These are phyloP conservation scores for Acanthopagrus latus DNA, from an alignment of 2,797 vertebrate genomes.

Conservation along the genomic window DNA sequence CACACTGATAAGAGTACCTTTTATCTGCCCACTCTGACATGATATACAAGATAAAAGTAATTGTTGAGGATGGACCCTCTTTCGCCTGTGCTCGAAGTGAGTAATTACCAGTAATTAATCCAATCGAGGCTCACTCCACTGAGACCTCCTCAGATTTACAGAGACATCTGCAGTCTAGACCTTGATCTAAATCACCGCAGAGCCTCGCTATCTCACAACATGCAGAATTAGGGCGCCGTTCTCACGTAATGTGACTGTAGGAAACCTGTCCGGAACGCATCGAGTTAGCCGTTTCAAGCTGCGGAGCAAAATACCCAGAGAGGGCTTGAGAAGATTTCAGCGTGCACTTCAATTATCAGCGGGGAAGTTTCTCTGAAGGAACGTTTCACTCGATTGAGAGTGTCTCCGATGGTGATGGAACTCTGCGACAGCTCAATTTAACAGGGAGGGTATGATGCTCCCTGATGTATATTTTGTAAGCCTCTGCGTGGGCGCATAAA, in stretches of 20 bases:
- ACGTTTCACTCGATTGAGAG: conserved; percentile 50
- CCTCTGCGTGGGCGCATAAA: conserved; percentile 56
- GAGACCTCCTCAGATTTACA: conserved; percentile 72
- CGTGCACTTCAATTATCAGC: conserved; percentile 65
- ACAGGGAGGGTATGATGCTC: conserved; percentile 50
- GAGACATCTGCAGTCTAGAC: conserved; percentile 68
- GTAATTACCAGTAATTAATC: conserved; percentile 80
- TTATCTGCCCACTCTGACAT: conserved; percentile 64
- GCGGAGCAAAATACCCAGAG: conserved; percentile 47
- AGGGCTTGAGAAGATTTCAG: conserved; percentile 48
- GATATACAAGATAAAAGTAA: conserved; percentile 75
- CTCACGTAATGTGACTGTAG: conserved; percentile 30
- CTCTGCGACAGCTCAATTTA: conserved; percentile 68
- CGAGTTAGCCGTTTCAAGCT: conserved; percentile 40
- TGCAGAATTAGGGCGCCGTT: conserved; percentile 46
- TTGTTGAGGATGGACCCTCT: conserved; percentile 63
- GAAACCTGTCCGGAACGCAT: conserved; percentile 27
- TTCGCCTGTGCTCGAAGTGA: conserved; percentile 63
- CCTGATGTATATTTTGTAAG: conserved; percentile 65
- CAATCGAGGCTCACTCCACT: conserved; percentile 64
- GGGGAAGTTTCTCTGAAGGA: conserved; percentile 55
- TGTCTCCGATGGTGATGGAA: conserved; percentile 50
- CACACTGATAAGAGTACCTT: conserved; percentile 53
- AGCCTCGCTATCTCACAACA: conserved; percentile 31
- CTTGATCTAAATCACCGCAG: conserved; percentile 70